Conservation (phyloP, 2,888 invertebrate species). For the Creontiades dilutus region DNA sequence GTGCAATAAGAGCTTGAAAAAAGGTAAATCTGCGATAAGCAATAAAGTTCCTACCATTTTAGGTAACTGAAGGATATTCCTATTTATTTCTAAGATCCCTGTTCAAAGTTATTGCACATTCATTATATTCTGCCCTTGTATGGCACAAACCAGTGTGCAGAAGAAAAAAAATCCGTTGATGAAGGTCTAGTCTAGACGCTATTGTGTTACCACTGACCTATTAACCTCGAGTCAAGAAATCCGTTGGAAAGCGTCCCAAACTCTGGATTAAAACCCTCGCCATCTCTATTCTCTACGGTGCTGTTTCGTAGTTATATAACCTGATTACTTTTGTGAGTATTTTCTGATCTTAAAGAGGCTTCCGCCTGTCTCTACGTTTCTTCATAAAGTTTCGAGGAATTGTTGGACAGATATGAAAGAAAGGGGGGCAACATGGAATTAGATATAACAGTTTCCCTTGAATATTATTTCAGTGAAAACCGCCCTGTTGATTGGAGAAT, state of each 20-base stretch:
- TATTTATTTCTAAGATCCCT: no score
- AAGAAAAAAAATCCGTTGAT: background rate
- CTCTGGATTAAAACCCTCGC: constrained; percentile 30
- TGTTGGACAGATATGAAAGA: background rate
- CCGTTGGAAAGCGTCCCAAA: constrained; percentile 21
- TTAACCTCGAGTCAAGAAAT: constrained; percentile 21
- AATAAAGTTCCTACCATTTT: no score
- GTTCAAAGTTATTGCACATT: no score
- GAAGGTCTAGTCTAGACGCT: constrained; percentile 13
- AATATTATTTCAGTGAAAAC: no score
- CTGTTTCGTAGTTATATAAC: constrained; percentile 10
- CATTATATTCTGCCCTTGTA: no score
- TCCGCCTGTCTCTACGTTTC: constrained; percentile 7
- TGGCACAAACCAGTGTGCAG: no score
- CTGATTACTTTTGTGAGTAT: constrained; percentile 35
- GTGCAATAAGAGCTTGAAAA: no score
- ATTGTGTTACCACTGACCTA: background rate
- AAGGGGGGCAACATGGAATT: background rate
- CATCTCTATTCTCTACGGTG: constrained; percentile 31
- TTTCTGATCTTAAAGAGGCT: constrained; percentile 1
- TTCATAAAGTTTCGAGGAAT: background rate
- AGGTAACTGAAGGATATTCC: no score
- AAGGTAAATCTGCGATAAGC: no score
- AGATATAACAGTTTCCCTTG: background rate
- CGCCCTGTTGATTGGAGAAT: no score